Evolutionary conservation across 2,113 vertebrate genomes (phyloP).

Genomic region (Oncorhynchus gorbuscha): DNA sequence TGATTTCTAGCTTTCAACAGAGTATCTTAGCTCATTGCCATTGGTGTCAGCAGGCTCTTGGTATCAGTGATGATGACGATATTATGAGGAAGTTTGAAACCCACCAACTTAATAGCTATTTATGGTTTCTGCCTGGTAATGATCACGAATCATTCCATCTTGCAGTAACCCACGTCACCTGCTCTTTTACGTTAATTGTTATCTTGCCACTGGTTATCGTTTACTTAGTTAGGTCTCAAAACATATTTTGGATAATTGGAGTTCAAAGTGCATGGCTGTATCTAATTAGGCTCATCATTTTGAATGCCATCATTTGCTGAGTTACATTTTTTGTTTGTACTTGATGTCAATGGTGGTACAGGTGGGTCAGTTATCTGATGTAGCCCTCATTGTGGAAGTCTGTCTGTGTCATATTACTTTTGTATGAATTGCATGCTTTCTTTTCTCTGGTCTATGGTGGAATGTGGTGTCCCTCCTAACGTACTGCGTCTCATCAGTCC

Average conservation of each 20-base stretch:
- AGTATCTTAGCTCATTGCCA: neutral
- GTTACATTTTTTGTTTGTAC: no score
- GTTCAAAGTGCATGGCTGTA: neutral
- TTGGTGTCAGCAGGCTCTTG: neutral
- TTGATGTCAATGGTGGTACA: no score
- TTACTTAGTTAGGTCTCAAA: neutral
- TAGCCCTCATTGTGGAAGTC: no score
- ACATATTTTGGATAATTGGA: neutral
- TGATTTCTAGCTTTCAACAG: neutral
- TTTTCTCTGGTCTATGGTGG: no score
- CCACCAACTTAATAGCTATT: neutral
- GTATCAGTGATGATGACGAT: neutral
- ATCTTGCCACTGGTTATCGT: no score
- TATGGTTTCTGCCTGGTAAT: neutral
- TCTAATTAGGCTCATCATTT: no score
- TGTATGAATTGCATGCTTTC: neutral
- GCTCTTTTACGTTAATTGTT: neutral
- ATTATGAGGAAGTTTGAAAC: neutral
- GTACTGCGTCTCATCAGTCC: no score
- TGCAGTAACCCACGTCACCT: neutral
- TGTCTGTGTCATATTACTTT: neutral
- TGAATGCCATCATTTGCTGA: no score
- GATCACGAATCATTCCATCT: neutral
- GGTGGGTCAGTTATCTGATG: no score
- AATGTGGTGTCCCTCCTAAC: no score